Percentiles rank a stretch among this genome's conserved stretches.
Evolutionary conservation across 2,888 invertebrate species (phyloP).

Genomic region (Meteorus cinctellus): DNA sequence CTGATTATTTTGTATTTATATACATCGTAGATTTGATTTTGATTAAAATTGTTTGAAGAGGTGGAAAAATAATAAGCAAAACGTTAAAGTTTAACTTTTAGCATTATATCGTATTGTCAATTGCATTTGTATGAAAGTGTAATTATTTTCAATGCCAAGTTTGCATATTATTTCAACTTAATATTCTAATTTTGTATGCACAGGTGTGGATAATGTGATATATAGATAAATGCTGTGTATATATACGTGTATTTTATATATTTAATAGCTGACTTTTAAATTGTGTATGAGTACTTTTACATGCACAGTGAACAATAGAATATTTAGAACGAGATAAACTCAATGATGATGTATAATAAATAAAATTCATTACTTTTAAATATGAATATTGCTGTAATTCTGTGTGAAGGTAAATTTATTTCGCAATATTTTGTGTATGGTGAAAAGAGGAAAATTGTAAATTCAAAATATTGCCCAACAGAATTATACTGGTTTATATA

Average conservation of each 20-base stretch:
- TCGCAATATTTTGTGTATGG: background rate
- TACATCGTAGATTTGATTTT: background rate
- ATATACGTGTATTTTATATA: background rate
- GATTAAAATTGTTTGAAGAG: background rate
- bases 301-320: background rate
- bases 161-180: background rate
- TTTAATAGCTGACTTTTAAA: background rate
- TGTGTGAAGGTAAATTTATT: background rate
- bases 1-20: too few species aligned
- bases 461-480: constrained; percentile 1
- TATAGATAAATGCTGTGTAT: background rate
- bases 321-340: background rate
- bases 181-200: constrained; percentile 2
- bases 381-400: background rate
- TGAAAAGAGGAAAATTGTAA: background rate
- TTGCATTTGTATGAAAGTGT: background rate
- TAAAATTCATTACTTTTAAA: background rate
- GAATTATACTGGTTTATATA: background rate
- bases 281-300: background rate
- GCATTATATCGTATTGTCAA: background rate
- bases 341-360: background rate
- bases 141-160: background rate
- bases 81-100: background rate
- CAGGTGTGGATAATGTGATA: background rate
- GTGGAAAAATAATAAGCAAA: background rate